Evolutionary conservation across 37 sponge, comb jelly and placozoan genomes (phyloP), one percentile per base, ranked within the genome.

Genomic region (Beroe forskalii): DNA sequence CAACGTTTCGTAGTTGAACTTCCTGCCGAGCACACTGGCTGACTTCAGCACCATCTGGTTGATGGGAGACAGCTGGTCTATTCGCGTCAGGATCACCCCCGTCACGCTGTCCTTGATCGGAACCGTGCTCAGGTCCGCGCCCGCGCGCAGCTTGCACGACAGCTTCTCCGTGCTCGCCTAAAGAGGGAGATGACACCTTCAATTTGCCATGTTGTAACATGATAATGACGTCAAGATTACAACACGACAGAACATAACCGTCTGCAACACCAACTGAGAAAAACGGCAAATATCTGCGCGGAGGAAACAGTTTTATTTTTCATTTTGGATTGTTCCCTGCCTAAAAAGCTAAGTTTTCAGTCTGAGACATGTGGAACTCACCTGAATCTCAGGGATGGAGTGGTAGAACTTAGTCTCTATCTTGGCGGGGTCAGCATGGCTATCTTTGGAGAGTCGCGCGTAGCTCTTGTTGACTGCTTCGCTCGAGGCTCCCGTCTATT

Each of bases 21-120:
- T 80, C 55, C 86, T 40, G 3, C 97, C 97, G 28, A 94, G 83
- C 0, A 94, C 90, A 42, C 95, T 90, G 3, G 97, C 97, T 92
- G 93, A 95, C 91, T 96, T 96, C 41, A 96, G 91, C 32, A 93
- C 93, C 94, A 96, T 90, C 93, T 95, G 97, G 32, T 92, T 92
- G 22, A 91, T 75, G 35, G 92, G 91, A 0, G 93, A 92, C 67
- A 94, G 93, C 76, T 93, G 90, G 91, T 94, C 95, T 40, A 96
- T 92, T 19, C 97, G 62, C 3, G 97, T 69, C 22, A 96, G 92
- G 0, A 95, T 92, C 89, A 96, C 93, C 8, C 92, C 97, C 67
- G 92, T 91, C 3, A 96, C 92, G 35, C 86, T 80, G 86, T 80
- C 86, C 27, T 80, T 80, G 28, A 80, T 80, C 14, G 86, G 86